Base-by-base conservation (phyloP, 2,888 invertebrate genomes). In the Spodoptera picta region DNA sequence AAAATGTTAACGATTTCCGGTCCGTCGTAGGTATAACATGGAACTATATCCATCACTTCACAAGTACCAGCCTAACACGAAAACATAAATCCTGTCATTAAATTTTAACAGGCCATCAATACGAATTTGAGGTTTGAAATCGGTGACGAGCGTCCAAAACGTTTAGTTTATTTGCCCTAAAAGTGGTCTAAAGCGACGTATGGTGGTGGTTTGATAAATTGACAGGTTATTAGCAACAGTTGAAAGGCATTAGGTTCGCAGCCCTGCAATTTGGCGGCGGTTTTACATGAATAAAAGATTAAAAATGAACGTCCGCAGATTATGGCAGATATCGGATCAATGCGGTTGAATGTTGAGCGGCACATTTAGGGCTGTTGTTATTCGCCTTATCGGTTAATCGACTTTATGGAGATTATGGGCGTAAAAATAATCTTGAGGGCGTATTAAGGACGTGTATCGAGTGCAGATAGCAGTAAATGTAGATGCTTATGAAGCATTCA, bases 181-280 rank as follows among this genome's bases (percentile, higher is more conserved):
- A 19, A 88, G 83, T 87, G 88, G 77, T 83, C 81, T 74, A 80
- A 83, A 86, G 82, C 83, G 83, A 73, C 81, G 80, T 77, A 82
- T 79, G 79, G 81, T 83, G 89, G 47, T 48, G 58, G 87, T 90
- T 92, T 93, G 93, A 94, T 94, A 92, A 93, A 94, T 94, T 93
- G 94, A 92, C 94, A 93, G 94, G 93, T 91, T 93, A 94, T 94
- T 94, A 94, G 94, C 92, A 94, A 90, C 94, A 94, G 94, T 94
- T 94, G 94, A 94, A 94, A 94, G 93, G 92, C 93, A 94, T 94
- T 93, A 94, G 94, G 91, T 87, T 79, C 85, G 87, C 92, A 86
- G 92, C 92, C 91, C 94, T 94, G 92, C 93, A 94, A 94, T 94
- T 94, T 94, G 91, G 88, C 85, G 87, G 84, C 88, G 88, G 84